A percentile compares a stretch with the other conserved stretches of the same genome.
These are phyloP conservation scores for Tipula confusa DNA, from an alignment of 2,888 invertebrate genomes.

Conservation along the genomic window DNA sequence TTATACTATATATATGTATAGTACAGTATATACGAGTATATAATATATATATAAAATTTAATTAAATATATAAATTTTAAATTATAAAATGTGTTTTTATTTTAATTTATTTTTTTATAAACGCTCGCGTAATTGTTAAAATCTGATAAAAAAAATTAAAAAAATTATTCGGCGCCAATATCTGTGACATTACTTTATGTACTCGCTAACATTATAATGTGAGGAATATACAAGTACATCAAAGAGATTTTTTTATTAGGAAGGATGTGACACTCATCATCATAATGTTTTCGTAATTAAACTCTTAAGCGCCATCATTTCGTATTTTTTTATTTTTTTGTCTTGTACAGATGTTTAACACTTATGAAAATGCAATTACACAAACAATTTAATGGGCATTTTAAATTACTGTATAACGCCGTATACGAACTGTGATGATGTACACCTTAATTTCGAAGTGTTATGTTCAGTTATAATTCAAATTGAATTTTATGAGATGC, in stretches of 20 bases:
- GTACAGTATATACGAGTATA: too few species aligned
- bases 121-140: not conserved
- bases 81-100: not conserved
- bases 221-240: not conserved
- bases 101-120: not conserved
- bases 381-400: not conserved
- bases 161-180: not conserved
- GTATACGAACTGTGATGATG: not conserved
- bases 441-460: not conserved
- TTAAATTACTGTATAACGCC: not conserved
- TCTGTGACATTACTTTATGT: not conserved
- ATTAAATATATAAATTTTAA: conserved; percentile 16
- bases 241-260: not conserved
- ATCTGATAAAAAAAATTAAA: too few species aligned
- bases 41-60: not conserved
- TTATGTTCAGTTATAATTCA: not conserved
- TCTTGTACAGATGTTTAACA: not conserved
- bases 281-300: not conserved
- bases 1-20: too few species aligned
- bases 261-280: conserved; percentile 25
- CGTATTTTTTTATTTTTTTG: not conserved
- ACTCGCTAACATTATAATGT: not conserved
- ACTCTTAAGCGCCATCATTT: not conserved
- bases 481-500: not conserved
- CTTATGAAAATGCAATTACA: not conserved